Evolutionary conservation across 2,888 invertebrate genomes (phyloP).

Genomic region (Agrochola macilenta): DNA sequence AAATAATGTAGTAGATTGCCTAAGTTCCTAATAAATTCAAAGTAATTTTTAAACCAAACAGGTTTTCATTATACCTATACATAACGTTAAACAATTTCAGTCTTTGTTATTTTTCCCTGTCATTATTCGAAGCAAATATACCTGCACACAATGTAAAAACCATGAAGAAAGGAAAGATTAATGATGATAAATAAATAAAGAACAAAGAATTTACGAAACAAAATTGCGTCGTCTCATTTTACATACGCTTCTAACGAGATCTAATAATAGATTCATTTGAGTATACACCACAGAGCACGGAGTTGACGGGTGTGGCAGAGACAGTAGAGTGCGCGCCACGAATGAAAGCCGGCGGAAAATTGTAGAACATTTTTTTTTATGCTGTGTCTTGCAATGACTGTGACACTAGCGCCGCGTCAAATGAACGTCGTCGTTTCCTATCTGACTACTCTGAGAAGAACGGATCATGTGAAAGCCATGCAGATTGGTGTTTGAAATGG

Average conservation of each 20-base stretch:
- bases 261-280: constrained; percentile 50
- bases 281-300: constrained; percentile 9
- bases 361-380: no score
- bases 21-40: neutral
- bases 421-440: no score
- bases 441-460: no score
- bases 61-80: neutral
- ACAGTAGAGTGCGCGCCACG: no score
- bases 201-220: constrained; percentile 32
- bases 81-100: neutral
- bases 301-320: neutral
- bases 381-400: no score
- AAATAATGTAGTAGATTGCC: neutral
- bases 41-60: neutral
- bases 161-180: constrained; percentile 33
- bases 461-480: no score
- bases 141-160: constrained; percentile 21
- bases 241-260: constrained; percentile 54
- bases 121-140: neutral
- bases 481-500: no score
- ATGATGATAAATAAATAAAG: constrained; percentile 40
- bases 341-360: no score
- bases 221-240: constrained; percentile 46
- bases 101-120: constrained; percentile 1
- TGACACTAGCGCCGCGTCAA: no score